Evolutionary conservation across 2,113 vertebrate genomes (phyloP), one percentile per base, ranked within the genome.

Genomic region (Hiodon tergisus): DNA sequence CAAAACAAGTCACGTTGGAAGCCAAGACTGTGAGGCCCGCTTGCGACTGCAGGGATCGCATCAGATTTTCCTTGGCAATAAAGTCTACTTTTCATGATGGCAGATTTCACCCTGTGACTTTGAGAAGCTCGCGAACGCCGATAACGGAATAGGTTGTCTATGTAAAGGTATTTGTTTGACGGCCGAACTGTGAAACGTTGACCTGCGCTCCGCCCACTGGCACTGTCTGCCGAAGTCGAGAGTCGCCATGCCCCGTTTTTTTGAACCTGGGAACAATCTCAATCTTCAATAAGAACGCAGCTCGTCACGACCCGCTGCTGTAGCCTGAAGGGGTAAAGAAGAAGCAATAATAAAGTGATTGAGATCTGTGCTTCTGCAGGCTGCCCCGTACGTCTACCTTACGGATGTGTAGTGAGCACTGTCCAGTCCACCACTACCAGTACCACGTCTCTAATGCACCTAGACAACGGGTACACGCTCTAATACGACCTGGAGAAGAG

Each of bases 1-100:
- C 69, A 72, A 67, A 67, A 77, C 48, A 65, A 72, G 76, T 67
- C 46, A 5, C 53, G 58, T 52, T 59, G 57, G 48, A 60, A 13
- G 13, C 5, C 11, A 6, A 55, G 55, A 14, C 13, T 31, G 54
- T 6, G 48, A 71, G 60, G 52, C 50, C 53, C 46, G n/a, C 10
- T 59, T 67, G 31, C 67, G 62, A 31, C 59, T 6, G 48, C 4
- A 11, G 62, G 46, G 55, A 57, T 54, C n/a, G 46, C 48, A 47
- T 3, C 5, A 46, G 57, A 57, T 59, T 73, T 75, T 31, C 31
- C 31, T 59, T 72, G 73, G 16, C 47, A 67, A 59, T 71, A 11
- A 71, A 57, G 70, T 60, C 48, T 31, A 57, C 53, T 3, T 70
- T 47, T 70, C 69, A 8, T 60, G 55, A 57, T 13, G 46, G 10